Conservation (phyloP, 2,113 vertebrate genomes). For the Strigops habroptila region DNA sequence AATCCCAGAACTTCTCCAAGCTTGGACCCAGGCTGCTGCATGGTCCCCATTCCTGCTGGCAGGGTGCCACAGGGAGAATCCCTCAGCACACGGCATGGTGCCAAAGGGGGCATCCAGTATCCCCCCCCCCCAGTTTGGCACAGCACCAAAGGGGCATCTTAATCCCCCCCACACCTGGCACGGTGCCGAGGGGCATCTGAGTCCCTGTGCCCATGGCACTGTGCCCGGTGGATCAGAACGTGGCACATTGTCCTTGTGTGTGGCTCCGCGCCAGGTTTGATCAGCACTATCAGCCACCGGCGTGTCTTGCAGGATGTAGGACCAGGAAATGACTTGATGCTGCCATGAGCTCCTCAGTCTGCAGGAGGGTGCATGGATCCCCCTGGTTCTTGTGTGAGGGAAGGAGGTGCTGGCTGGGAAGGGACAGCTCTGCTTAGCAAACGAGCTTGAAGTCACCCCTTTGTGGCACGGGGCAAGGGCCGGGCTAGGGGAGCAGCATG, state of each 20-base stretch:
- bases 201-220: neutral
- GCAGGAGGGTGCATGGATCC: neutral
- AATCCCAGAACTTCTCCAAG: neutral
- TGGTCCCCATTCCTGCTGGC: conserved; percentile 1
- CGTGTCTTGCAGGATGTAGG: neutral
- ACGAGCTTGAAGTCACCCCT: neutral
- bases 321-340: neutral
- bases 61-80: conserved; percentile 17
- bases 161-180: conserved; percentile 21
- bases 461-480: neutral
- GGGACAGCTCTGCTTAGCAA: neutral
- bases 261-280: conserved; percentile 65
- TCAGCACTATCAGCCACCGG: neutral
- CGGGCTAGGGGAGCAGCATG: neutral
- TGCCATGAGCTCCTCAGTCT: neutral
- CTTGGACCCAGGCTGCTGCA: neutral
- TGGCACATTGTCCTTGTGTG: conserved; percentile 19
- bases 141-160: conserved; percentile 28
- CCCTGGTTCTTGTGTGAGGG: fast-evolving
- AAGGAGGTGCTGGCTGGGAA: neutral
- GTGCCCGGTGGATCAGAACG: neutral
- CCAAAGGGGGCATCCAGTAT: conserved; percentile 33
- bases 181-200: conserved; percentile 27
- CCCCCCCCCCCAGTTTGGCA: neutral
- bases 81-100: neutral